A percentile compares a stretch with the other conserved stretches of the same genome.
These are phyloP conservation scores for Cyanocitta stelleri DNA, from an alignment of 2,113 vertebrate genomes.

Conservation along the genomic window DNA sequence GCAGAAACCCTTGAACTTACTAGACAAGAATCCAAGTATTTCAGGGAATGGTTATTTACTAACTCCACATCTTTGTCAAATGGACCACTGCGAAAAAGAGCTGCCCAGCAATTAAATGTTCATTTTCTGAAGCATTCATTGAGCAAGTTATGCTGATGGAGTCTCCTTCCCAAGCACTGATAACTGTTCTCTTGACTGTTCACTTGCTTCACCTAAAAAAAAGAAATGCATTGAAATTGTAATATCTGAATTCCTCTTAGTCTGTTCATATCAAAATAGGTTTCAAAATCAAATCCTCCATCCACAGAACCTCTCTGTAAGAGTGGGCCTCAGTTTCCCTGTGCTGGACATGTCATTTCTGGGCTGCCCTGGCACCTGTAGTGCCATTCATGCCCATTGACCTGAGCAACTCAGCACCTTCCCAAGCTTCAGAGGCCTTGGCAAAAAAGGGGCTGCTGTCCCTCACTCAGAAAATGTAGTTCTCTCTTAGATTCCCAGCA, in stretches of 20 bases:
- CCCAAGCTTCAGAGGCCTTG: neutral
- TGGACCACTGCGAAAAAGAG: neutral
- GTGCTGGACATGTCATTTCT: neutral
- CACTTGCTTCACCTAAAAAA: too few relatives aligned
- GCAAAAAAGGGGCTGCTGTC: neutral
- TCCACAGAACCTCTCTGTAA: neutral
- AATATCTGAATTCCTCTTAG: too few relatives aligned
- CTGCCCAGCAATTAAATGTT: neutral
- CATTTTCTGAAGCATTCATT: too few relatives aligned
- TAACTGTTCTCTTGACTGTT: too few relatives aligned
- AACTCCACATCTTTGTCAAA: neutral
- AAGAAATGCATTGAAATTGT: too few relatives aligned
- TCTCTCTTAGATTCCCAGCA: neutral
- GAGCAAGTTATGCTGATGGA: too few relatives aligned
- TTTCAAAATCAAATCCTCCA: too few relatives aligned
- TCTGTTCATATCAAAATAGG: too few relatives aligned
- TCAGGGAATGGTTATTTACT: too few relatives aligned
- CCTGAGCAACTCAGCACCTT: neutral
- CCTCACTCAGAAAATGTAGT: neutral
- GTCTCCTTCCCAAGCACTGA: too few relatives aligned
- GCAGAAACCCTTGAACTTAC: neutral
- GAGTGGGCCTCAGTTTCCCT: neutral
- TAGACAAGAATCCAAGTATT: neutral
- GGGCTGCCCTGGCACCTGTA: neutral
- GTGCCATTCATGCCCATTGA: neutral